These are phyloP conservation scores for Bos javanicus DNA, from an alignment of 2,113 vertebrate species.

Conservation along the genomic window DNA sequence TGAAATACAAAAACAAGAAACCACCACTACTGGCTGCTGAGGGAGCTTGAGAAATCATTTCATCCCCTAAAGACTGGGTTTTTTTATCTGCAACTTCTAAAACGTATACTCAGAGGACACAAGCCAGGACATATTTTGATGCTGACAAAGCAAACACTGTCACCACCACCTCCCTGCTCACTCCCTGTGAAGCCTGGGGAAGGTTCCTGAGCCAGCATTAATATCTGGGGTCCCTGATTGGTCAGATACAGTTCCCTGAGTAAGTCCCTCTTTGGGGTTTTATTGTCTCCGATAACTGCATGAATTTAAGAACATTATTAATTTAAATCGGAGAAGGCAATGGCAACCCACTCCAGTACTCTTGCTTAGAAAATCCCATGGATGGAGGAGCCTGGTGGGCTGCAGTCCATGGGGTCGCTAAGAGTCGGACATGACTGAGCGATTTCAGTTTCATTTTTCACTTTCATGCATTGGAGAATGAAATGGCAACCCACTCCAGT, in stretches of 20 bases:
- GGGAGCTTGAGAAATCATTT: background rate
- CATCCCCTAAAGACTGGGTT: background rate
- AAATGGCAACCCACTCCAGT: too few species aligned
- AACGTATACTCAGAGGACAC: too few species aligned
- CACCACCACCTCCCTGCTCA: background rate
- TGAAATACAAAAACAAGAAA: background rate
- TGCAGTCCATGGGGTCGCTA: too few species aligned
- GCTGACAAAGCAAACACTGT: background rate
- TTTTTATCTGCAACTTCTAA: background rate
- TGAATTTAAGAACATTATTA: background rate
- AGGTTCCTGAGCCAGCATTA: background rate
- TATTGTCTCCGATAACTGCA: background rate
- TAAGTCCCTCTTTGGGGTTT: background rate
- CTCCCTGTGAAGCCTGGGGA: background rate
- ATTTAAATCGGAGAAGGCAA: background rate
- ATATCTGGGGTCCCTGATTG: background rate
- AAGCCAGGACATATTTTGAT: background rate
- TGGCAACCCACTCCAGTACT: too few species aligned
- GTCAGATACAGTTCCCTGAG: background rate
- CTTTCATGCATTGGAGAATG: too few species aligned
- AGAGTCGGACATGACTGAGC: too few species aligned
- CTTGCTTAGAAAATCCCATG: too few species aligned
- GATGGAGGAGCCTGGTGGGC: too few species aligned
- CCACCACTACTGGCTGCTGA: background rate
- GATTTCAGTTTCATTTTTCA: too few species aligned